Conservation (phyloP, 2,797 vertebrate genomes). For the Scolopax rusticola region DNA sequence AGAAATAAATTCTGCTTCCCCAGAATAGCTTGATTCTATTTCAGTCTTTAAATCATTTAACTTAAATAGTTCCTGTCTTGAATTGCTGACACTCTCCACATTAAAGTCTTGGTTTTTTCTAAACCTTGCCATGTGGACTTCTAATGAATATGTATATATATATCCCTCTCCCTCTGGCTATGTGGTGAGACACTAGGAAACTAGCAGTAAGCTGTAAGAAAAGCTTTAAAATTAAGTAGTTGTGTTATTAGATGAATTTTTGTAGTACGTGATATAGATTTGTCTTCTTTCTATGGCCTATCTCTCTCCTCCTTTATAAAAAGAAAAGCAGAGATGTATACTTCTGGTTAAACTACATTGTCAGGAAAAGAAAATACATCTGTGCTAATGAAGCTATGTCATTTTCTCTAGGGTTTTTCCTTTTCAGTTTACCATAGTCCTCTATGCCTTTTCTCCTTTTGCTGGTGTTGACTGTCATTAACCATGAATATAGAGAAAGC, state of each 20-base stretch:
- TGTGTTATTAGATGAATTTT: not conserved
- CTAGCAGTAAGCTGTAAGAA: not conserved
- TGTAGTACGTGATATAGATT: not conserved
- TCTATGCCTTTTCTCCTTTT: not conserved
- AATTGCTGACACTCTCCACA: not conserved
- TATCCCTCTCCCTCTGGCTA: not conserved
- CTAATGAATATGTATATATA: not conserved
- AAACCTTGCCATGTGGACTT: not conserved
- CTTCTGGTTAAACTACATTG: not conserved
- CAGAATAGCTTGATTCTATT: not conserved
- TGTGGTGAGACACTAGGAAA: not conserved
- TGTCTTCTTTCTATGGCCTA: not conserved
- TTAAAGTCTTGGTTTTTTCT: not conserved
- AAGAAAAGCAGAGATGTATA: not conserved
- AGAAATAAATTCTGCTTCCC: constrained; percentile 44
- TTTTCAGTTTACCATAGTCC: not conserved
- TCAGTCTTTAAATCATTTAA: constrained; percentile 21
- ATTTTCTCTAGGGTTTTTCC: not conserved
- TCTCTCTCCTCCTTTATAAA: not conserved
- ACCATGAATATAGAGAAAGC: not conserved
- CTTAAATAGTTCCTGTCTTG: constrained; percentile 28
- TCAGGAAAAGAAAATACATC: not conserved
- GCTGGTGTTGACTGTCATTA: not conserved
- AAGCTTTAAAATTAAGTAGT: not conserved
- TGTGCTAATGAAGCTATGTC: not conserved